Conservation (phyloP, 2,113 vertebrate species). For the Pituophis catenifer region DNA sequence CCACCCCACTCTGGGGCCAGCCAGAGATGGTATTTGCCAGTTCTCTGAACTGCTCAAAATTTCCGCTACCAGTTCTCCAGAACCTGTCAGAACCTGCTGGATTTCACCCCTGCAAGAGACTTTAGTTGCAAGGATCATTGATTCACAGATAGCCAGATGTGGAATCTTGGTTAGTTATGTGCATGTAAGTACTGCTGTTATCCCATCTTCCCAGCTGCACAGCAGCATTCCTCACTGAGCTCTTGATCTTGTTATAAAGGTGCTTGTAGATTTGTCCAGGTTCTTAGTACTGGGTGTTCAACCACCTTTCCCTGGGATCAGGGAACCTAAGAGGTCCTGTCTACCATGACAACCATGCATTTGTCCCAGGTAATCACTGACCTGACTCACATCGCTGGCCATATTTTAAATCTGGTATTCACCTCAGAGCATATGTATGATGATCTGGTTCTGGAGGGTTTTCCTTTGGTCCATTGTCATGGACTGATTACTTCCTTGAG, state of each 20-base stretch:
- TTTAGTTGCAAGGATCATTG: neutral
- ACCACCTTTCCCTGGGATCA: neutral
- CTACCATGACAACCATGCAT: neutral
- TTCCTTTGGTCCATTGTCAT: neutral
- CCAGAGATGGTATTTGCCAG: no score
- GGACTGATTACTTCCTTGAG: neutral
- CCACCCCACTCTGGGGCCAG: no score
- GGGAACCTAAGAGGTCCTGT: neutral
- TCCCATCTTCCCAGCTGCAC: neutral
- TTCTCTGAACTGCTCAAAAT: no score
- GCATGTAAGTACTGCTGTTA: neutral
- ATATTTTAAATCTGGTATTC: neutral
- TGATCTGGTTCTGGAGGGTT: neutral
- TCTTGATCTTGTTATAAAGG: neutral
- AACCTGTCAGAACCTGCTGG: no score
- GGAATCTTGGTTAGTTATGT: neutral
- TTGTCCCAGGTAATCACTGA: neutral
- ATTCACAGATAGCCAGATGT: neutral
- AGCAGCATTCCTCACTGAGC: neutral
- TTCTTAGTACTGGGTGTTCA: neutral
- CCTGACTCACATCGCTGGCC: neutral
- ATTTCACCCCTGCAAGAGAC: no score
- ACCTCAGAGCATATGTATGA: neutral
- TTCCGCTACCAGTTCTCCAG: no score
- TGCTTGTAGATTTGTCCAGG: neutral